phyloP scores from a whole-genome alignment of 2,113 vertebrate genomes.

The Crocuta crocuta region DNA sequence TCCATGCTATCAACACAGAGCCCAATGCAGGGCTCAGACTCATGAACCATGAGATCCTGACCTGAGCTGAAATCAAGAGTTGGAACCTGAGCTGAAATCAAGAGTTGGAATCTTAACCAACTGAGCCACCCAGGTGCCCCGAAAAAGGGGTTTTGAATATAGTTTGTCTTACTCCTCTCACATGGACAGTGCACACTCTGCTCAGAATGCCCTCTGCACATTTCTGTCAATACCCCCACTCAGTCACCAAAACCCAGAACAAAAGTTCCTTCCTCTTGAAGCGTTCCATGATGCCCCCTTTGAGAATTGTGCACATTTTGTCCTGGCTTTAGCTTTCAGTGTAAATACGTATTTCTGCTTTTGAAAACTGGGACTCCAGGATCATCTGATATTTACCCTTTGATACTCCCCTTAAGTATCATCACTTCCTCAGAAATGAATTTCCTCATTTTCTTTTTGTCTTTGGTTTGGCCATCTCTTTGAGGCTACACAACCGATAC shows the following conservation, averaged over 20 bases:
- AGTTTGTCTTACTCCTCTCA: neutral
- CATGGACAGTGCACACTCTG: neutral
- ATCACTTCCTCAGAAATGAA: neutral
- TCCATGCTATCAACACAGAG: too few species aligned
- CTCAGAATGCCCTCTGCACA: neutral
- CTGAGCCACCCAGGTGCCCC: too few species aligned
- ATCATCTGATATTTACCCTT: neutral
- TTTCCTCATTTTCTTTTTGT: neutral
- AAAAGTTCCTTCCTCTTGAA: neutral
- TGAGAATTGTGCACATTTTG: neutral
- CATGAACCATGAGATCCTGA: too few species aligned
- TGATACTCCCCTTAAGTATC: neutral
- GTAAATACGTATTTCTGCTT: neutral
- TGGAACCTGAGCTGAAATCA: too few species aligned
- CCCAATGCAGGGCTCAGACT: too few species aligned
- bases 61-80: too few species aligned
- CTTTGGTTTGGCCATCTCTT: neutral
- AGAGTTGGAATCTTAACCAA: too few species aligned
- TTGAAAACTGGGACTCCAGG: neutral
- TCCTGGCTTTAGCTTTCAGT: neutral
- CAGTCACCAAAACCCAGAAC: neutral
- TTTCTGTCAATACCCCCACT: neutral
- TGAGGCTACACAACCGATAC: neutral
- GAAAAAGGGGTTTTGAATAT: neutral
- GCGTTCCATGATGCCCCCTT: neutral